Evolutionary conservation across 1,140 invertebrate species (phyloP).

Genomic region (Drosophila seguyi): DNA sequence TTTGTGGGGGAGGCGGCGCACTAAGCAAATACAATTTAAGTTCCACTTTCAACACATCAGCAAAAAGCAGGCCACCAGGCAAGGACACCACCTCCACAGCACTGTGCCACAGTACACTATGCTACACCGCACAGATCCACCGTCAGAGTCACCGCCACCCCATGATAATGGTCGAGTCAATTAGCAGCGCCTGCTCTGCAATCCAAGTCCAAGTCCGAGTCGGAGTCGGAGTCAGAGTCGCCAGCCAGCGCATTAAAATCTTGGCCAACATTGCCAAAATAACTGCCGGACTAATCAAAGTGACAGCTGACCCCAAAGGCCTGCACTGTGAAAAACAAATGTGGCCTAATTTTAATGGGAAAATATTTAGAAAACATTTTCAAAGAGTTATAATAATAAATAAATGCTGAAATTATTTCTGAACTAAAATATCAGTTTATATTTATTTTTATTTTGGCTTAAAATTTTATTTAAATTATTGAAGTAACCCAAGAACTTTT

Average conservation of each 20-base stretch:
- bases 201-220: background rate
- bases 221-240: slow-evolving; percentile 8
- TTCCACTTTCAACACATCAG: slow-evolving; percentile 81
- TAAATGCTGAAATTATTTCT: background rate
- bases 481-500: too few species aligned
- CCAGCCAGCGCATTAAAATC: slow-evolving; percentile 49
- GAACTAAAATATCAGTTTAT: background rate
- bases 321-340: background rate
- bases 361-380: background rate
- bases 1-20: slow-evolving; percentile 50
- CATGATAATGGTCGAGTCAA: slow-evolving; percentile 69
- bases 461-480: too few species aligned
- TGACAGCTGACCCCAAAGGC: slow-evolving; percentile 52
- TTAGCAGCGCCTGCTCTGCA: slow-evolving; percentile 52
- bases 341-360: background rate
- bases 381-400: too few species aligned
- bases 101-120: slow-evolving; percentile 4
- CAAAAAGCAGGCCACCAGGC: slow-evolving; percentile 36
- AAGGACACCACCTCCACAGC: background rate
- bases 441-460: background rate
- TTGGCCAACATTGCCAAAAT: slow-evolving; percentile 44
- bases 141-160: background rate
- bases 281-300: slow-evolving; percentile 60
- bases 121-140: background rate
- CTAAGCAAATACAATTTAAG: slow-evolving; percentile 82